These are phyloP conservation scores for Pseudomugil gertrudae DNA, from an alignment of 2,797 vertebrate genomes.

Conservation along the genomic window DNA sequence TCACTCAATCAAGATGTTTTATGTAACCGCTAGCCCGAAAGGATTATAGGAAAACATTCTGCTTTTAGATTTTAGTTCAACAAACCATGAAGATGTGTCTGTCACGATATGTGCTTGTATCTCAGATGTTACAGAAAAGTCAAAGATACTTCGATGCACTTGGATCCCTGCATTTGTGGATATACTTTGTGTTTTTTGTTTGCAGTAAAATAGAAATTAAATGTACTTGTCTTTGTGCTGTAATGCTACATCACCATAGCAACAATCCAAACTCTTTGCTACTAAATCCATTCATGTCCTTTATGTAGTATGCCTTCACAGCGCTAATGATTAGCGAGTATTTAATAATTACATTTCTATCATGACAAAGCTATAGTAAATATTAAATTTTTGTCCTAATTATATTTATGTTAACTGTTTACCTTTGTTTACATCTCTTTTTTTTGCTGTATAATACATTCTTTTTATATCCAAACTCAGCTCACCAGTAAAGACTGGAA, in stretches of 20 bases:
- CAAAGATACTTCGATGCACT: neutral
- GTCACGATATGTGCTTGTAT: constrained; percentile 6
- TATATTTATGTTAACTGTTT: constrained; percentile 4
- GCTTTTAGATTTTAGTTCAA: constrained; percentile 64
- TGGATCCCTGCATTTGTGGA: constrained; percentile 8
- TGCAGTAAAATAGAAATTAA: constrained; percentile 38
- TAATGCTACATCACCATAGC: constrained; percentile 73
- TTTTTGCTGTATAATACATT: constrained; percentile 10
- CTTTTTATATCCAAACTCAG: constrained; percentile 34
- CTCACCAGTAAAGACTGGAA: constrained; percentile 36
- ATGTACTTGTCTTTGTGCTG: constrained; percentile 58
- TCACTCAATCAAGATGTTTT: constrained; percentile 77
- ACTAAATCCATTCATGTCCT: constrained; percentile 15
- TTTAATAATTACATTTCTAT: constrained; percentile 1
- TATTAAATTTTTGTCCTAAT: neutral
- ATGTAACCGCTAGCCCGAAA: constrained; percentile 70
- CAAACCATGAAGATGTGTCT: constrained; percentile 51
- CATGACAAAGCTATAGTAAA: neutral
- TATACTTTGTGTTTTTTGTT: constrained; percentile 28
- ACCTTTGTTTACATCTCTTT: constrained; percentile 18
- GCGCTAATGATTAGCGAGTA: neutral
- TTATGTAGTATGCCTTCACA: constrained; percentile 22
- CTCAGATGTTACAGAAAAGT: neutral
- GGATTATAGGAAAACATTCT: constrained; percentile 71
- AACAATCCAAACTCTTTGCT: constrained; percentile 61